Evolutionary conservation across 2,113 vertebrate species (phyloP).

Genomic region (Forbesichthys papilliferus): DNA sequence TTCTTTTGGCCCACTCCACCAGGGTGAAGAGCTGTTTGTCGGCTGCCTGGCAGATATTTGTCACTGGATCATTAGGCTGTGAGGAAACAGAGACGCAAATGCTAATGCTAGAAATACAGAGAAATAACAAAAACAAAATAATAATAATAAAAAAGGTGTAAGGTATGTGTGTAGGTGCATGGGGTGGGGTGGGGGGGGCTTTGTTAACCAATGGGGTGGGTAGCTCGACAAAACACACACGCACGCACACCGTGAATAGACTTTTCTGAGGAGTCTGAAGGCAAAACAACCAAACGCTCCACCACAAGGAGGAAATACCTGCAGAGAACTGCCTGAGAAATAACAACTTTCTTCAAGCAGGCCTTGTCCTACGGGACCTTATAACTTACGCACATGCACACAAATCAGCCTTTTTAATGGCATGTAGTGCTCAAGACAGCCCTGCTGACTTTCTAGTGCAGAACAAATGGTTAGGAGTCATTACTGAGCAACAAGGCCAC

Average conservation of each 20-base stretch:
- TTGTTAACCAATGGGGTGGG: neutral
- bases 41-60: slow-evolving; percentile 93
- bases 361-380: slow-evolving; percentile 65
- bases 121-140: neutral
- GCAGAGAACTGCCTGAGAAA: slow-evolving; percentile 59
- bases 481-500: neutral
- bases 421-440: slow-evolving; percentile 40
- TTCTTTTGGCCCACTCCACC: slow-evolving; percentile 93
- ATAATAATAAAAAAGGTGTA: neutral
- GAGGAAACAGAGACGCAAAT: slow-evolving; percentile 8
- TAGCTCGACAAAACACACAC: slow-evolving; percentile 3
- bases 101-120: neutral
- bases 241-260: slow-evolving; percentile 34
- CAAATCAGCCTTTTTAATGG: slow-evolving; percentile 55
- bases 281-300: slow-evolving; percentile 67
- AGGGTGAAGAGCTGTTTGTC: slow-evolving; percentile 94
- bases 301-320: slow-evolving; percentile 73
- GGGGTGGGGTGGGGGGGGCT: neutral
- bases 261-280: slow-evolving; percentile 56
- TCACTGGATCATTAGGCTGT: slow-evolving; percentile 92
- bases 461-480: slow-evolving; percentile 37
- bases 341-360: slow-evolving; percentile 48
- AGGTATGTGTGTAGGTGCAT: slow-evolving; percentile 6
- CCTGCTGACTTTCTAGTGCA: slow-evolving; percentile 19
- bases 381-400: slow-evolving; percentile 34